These are phyloP conservation scores for Sycophila sp. DNA, from an alignment of 1,140 invertebrate species.

Conservation along the genomic window DNA sequence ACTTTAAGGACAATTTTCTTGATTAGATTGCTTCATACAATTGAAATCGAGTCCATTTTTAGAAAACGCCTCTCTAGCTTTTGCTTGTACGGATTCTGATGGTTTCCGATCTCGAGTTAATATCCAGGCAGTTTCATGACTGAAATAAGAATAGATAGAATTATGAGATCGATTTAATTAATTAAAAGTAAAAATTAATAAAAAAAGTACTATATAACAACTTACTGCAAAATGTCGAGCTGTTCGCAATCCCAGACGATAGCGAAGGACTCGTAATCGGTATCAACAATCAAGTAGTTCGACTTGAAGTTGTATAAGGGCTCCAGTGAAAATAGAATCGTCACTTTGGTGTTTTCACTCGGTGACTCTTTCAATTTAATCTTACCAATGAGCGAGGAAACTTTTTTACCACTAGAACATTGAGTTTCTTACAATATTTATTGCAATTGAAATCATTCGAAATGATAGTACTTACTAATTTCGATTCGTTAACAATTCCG, in stretches of 20 bases:
- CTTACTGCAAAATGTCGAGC: constrained; percentile 70
- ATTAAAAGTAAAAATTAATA: neutral
- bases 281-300: constrained; percentile 82
- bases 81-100: constrained; percentile 67
- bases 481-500: constrained; percentile 73
- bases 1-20: too few relatives aligned
- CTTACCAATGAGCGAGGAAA: constrained; percentile 65
- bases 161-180: neutral
- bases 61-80: too few relatives aligned
- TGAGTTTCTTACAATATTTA: too few relatives aligned
- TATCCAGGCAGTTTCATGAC: constrained; percentile 74
- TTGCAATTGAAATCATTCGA: too few relatives aligned
- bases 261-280: constrained; percentile 80
- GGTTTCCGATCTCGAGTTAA: constrained; percentile 71
- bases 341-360: constrained; percentile 70
- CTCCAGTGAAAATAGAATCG: constrained; percentile 71
- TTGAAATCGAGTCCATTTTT: too few relatives aligned
- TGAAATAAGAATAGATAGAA: constrained; percentile 56
- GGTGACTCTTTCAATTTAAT: constrained; percentile 62
- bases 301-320: constrained; percentile 70
- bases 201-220: neutral
- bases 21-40: too few relatives aligned
- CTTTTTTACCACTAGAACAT: too few relatives aligned
- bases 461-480: constrained; percentile 71
- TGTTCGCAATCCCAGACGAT: constrained; percentile 82